Evolutionary conservation across 2,113 vertebrate species (phyloP).

Genomic region (Dolichotis patagonum): DNA sequence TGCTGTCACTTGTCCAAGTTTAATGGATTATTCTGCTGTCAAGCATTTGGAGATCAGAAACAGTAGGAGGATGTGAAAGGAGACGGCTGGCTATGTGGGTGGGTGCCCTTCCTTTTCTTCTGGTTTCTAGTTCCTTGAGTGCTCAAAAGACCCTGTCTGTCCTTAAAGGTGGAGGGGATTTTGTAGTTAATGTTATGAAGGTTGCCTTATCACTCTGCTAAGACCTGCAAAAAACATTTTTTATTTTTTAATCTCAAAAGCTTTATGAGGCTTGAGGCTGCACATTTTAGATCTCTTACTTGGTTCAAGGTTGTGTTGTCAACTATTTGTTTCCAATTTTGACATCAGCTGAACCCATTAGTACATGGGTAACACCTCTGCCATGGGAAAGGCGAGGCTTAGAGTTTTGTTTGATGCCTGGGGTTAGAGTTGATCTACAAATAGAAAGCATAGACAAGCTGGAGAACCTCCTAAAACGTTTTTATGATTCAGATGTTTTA

Average conservation of each 20-base stretch:
- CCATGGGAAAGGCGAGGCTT: not conserved
- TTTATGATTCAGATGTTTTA: conserved; percentile 57
- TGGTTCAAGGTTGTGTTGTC: conserved; percentile 47
- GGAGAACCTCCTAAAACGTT: conserved; percentile 24
- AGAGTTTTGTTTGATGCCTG: conserved; percentile 23
- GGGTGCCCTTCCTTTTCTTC: conserved; percentile 40
- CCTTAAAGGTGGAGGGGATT: conserved; percentile 24
- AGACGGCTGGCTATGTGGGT: conserved; percentile 1
- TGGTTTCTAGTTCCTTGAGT: conserved; percentile 9
- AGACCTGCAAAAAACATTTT: conserved; percentile 43
- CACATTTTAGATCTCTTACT: conserved; percentile 62
- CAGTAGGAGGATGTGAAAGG: conserved; percentile 41
- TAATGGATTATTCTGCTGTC: conserved; percentile 47
- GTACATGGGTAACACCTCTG: conserved; percentile 33
- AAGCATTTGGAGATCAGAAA: conserved; percentile 40
- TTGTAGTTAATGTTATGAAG: conserved; percentile 40
- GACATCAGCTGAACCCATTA: conserved; percentile 53
- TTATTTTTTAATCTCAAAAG: not conserved
- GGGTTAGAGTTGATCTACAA: not conserved
- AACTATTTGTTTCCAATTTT: conserved; percentile 67
- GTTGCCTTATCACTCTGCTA: not conserved
- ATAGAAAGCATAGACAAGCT: conserved; percentile 13
- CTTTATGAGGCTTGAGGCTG: conserved; percentile 52
- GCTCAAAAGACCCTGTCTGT: conserved; percentile 23
- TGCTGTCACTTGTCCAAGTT: not conserved